A percentile compares a stretch with the other conserved stretches of the same genome.
phyloP scores from a whole-genome alignment of 2,888 invertebrate genomes.

The Taphrorychus bicolor region DNA sequence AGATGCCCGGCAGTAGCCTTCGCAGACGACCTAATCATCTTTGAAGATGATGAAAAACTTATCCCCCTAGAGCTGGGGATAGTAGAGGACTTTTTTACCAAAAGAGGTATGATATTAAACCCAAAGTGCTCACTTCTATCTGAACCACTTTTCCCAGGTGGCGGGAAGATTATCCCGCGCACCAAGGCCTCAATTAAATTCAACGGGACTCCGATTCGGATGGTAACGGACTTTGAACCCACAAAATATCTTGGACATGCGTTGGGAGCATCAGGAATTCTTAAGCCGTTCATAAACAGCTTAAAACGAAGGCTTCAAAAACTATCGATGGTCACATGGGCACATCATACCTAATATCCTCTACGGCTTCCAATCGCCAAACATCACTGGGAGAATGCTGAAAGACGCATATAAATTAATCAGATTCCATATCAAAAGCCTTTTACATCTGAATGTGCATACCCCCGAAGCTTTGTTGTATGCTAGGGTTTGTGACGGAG shows the following conservation, averaged over 20 bases:
- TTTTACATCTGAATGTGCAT: conserved; percentile 62
- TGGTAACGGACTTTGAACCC: background rate
- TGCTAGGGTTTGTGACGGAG: conserved; percentile 45
- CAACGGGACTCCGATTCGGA: conserved; percentile 5
- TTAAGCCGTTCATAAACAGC: conserved; percentile 31
- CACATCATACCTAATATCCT: too few species aligned
- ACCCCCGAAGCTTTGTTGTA: conserved; percentile 49
- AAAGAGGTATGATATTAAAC: conserved; percentile 40
- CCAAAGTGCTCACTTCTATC: conserved; percentile 34
- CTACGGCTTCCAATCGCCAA: too few species aligned
- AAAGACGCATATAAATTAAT: conserved; percentile 26
- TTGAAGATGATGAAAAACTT: too few species aligned
- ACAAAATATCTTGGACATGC: conserved; percentile 43
- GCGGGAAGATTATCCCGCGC: background rate
- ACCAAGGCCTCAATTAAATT: conserved; percentile 10
- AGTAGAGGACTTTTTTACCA: conserved; percentile 25
- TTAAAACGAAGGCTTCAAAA: conserved; percentile 50
- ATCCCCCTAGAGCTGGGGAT: conserved; percentile 18
- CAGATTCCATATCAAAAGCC: conserved; percentile 39
- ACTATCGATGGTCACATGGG: conserved; percentile 48
- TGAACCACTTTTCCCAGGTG: conserved; percentile 4
- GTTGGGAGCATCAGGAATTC: conserved; percentile 29
- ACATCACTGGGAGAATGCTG: conserved; percentile 32
- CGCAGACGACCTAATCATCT: conserved; percentile 45
- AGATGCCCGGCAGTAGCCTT: conserved; percentile 17